Conservation (phyloP, 2,113 vertebrate genomes). For the Melanerpes aurifrons region DNA sequence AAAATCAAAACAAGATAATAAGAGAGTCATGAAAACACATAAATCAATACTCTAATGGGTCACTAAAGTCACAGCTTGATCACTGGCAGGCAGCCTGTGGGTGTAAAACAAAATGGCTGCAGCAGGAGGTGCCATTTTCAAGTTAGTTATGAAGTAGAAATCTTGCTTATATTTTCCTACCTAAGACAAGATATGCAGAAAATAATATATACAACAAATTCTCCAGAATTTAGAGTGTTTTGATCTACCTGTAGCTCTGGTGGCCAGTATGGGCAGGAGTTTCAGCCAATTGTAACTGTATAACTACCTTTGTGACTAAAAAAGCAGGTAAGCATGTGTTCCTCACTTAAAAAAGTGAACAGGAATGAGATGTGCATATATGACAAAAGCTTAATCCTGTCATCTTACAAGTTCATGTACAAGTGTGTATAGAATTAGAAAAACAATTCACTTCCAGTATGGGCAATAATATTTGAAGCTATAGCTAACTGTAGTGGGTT, state of each 20-base stretch:
- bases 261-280: neutral
- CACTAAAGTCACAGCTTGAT: neutral
- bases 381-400: neutral
- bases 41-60: neutral
- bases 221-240: neutral
- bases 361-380: neutral
- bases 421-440: neutral
- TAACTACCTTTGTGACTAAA: neutral
- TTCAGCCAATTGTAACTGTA: rapidly evolving
- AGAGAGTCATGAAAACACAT: neutral
- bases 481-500: too few relatives aligned
- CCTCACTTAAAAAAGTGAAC: neutral
- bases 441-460: neutral
- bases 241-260: neutral
- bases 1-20: neutral
- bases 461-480: neutral
- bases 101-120: neutral
- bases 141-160: neutral
- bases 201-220: neutral
- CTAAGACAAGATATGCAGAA: neutral
- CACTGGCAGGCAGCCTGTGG: neutral
- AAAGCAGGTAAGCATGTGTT: neutral
- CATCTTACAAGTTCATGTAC: neutral
- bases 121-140: neutral
- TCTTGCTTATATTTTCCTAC: neutral